These are phyloP conservation scores for Apis cerana DNA, from an alignment of 1,140 invertebrate species.

Conservation along the genomic window DNA sequence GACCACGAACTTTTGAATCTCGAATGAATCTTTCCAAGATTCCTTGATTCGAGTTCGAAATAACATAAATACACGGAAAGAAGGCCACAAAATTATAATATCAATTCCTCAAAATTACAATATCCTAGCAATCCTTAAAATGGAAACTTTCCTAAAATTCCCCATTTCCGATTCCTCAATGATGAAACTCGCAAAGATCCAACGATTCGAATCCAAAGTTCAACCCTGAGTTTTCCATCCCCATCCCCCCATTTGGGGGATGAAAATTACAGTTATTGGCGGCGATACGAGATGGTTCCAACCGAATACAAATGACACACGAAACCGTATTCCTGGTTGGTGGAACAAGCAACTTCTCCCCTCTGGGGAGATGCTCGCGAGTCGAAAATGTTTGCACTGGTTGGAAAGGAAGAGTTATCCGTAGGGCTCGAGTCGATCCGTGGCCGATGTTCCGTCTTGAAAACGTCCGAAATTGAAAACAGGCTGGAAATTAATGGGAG, in stretches of 20 bases:
- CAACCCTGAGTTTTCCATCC: background rate
- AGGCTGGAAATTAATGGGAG: constrained; percentile 67
- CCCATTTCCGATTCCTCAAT: too few relatives aligned
- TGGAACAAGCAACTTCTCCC: background rate
- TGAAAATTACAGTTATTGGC: constrained; percentile 19
- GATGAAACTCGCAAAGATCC: too few relatives aligned
- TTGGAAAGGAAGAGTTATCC: background rate
- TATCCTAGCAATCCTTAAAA: too few relatives aligned
- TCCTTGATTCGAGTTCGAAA: background rate
- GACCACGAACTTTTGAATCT: background rate
- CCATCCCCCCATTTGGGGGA: background rate
- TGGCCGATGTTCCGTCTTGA: constrained; percentile 49
- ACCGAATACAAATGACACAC: constrained; percentile 20
- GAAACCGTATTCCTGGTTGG: background rate
- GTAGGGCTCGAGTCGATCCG: background rate
- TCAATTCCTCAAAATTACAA: too few relatives aligned
- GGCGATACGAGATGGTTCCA: background rate
- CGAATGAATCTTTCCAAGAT: background rate
- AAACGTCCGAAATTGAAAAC: constrained; percentile 68
- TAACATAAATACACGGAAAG: too few relatives aligned
- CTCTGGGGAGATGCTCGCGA: background rate
- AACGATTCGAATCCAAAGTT: background rate
- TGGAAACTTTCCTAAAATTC: too few relatives aligned
- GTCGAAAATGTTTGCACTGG: constrained; percentile 14
- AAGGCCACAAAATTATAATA: too few relatives aligned